Evolutionary conservation across 2,113 vertebrate genomes (phyloP).

Genomic region (Agapornis roseicollis): DNA sequence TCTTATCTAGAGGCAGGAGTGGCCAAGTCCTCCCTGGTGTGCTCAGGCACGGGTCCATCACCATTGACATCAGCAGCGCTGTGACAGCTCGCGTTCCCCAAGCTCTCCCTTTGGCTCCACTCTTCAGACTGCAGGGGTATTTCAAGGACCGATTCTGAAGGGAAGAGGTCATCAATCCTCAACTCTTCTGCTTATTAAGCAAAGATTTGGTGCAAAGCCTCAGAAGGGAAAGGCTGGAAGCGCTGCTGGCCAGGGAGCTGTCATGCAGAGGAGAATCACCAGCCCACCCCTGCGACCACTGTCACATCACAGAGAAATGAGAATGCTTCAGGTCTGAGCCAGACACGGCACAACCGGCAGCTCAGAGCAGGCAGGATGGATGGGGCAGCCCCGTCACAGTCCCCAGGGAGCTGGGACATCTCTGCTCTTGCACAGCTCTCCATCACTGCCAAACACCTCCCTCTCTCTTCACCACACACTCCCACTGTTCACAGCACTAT

Average conservation of each 20-base stretch:
- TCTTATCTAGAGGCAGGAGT: background rate
- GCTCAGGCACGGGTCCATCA: background rate
- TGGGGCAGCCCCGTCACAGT: accelerated
- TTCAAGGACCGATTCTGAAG: background rate
- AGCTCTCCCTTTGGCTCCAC: background rate
- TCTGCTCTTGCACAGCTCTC: background rate
- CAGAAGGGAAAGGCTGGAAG: background rate
- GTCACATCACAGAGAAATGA: accelerated
- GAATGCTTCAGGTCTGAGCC: background rate
- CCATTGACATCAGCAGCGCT: background rate
- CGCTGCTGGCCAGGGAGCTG: background rate
- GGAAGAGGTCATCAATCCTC: background rate
- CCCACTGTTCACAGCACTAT: background rate
- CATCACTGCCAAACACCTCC: background rate
- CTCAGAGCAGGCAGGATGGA: background rate
- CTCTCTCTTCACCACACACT: background rate
- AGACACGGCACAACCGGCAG: background rate
- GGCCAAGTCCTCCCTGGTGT: background rate
- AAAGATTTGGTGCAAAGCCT: background rate
- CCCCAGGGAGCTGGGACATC: background rate
- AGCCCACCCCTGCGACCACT: background rate
- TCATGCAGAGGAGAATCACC: background rate
- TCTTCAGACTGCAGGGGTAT: background rate
- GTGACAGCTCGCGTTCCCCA: background rate
- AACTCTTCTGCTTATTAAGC: background rate